These are phyloP conservation scores for Shinisaurus crocodilurus DNA, from an alignment of 2,113 vertebrate species.

Conservation along the genomic window DNA sequence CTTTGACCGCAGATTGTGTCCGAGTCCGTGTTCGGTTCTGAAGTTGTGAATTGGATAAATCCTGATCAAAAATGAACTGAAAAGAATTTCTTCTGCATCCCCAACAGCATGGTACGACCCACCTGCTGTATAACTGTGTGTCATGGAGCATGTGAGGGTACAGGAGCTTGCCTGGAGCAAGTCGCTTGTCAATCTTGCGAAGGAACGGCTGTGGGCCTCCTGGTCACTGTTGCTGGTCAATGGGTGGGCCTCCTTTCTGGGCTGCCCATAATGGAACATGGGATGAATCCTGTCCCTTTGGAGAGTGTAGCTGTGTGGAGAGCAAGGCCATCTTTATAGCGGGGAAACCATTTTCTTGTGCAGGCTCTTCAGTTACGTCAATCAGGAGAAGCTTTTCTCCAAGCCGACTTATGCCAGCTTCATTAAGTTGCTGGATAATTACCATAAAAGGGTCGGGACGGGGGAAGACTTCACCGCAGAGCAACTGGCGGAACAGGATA, in stretches of 20 bases:
- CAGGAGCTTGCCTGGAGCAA: neutral
- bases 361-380: slow-evolving; percentile 87
- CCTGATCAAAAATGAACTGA: too few species aligned
- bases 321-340: neutral
- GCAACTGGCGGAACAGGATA: slow-evolving; percentile 86
- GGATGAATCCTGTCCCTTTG: neutral
- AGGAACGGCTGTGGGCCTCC: neutral
- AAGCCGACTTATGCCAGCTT: slow-evolving; percentile 89
- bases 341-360: neutral
- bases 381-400: slow-evolving; percentile 82
- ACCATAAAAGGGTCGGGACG: slow-evolving; percentile 82
- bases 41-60: too few species aligned
- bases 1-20: too few species aligned
- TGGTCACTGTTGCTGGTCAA: too few species aligned
- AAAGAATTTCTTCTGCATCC: too few species aligned
- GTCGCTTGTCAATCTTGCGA: neutral
- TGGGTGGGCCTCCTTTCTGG: neutral
- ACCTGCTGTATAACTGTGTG: neutral
- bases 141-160: too few species aligned
- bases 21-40: too few species aligned
- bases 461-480: slow-evolving; percentile 80
- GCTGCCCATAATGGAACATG: neutral
- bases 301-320: neutral
- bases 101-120: neutral
- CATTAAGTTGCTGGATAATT: slow-evolving; percentile 90